Evolutionary conservation across 2,888 invertebrate species (phyloP).

Genomic region (Teleiodes luculella): DNA sequence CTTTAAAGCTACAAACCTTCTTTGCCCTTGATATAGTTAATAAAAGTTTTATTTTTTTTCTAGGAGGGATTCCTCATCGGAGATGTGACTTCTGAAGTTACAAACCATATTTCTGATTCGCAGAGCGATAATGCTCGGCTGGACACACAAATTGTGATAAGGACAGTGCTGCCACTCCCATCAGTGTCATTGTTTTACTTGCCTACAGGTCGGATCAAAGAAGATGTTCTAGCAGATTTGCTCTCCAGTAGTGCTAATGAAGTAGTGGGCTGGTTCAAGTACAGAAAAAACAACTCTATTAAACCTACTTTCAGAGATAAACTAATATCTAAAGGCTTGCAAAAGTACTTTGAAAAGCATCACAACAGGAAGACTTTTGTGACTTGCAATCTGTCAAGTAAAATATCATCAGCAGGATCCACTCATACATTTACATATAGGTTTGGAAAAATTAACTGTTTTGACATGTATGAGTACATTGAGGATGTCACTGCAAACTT

Average conservation of each 20-base stretch:
- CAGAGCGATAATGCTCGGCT: conserved; percentile 80
- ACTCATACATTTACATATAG: conserved; percentile 81
- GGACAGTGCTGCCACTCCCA: conserved; percentile 80
- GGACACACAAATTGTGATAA: conserved; percentile 80
- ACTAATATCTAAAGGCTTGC: conserved; percentile 80
- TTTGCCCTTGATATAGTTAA: too few species aligned
- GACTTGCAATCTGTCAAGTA: conserved; percentile 79
- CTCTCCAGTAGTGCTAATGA: conserved; percentile 73
- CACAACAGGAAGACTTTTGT: conserved; percentile 80
- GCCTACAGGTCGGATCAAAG: conserved; percentile 77
- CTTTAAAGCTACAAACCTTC: background rate
- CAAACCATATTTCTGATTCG: conserved; percentile 83
- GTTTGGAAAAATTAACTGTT: conserved; percentile 79
- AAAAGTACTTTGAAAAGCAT: conserved; percentile 75
- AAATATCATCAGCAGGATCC: conserved; percentile 68
- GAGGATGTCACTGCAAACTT: conserved; percentile 76
- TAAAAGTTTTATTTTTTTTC: conserved; percentile 25
- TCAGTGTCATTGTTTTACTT: conserved; percentile 77
- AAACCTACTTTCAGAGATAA: conserved; percentile 81
- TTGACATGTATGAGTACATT: conserved; percentile 73
- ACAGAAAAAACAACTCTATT: conserved; percentile 73
- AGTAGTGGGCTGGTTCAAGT: conserved; percentile 84
- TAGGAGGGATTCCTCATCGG: conserved; percentile 83
- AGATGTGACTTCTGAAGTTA: conserved; percentile 80
- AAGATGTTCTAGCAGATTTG: conserved; percentile 71